Conservation (phyloP, 2,113 vertebrate genomes). For the Prunella himalayana region DNA sequence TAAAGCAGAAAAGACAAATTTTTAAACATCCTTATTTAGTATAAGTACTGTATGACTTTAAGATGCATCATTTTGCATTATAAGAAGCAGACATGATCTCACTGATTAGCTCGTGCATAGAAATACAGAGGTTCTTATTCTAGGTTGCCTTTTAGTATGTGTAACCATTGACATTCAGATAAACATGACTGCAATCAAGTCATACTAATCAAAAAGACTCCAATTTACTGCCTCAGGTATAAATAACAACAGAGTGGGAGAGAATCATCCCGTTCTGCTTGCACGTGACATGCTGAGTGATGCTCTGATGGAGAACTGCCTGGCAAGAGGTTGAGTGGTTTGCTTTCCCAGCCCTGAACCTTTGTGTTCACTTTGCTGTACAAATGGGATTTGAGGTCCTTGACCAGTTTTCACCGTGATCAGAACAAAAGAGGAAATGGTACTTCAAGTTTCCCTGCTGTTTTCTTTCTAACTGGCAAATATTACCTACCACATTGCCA, state of each 20-base stretch:
- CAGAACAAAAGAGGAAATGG: neutral
- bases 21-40: neutral
- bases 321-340: neutral
- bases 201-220: slow-evolving; percentile 19
- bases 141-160: neutral
- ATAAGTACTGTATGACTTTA: neutral
- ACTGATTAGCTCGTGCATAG: neutral
- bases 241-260: slow-evolving; percentile 52
- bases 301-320: neutral
- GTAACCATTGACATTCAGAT: slow-evolving; percentile 21
- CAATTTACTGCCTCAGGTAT: slow-evolving; percentile 25
- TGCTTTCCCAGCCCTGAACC: neutral
- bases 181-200: slow-evolving; percentile 47
- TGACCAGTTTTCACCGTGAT: neutral
- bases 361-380: neutral
- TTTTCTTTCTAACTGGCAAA: neutral
- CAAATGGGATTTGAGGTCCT: neutral
- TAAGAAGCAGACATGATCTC: neutral
- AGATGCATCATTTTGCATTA: slow-evolving; percentile 2
- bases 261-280: neutral
- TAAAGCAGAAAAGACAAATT: neutral
- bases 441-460: neutral
- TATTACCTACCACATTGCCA: neutral
- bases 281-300: neutral
- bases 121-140: neutral